Base-by-base conservation (phyloP, 23 tunicate species). In the Aplidium turbinatum region DNA sequence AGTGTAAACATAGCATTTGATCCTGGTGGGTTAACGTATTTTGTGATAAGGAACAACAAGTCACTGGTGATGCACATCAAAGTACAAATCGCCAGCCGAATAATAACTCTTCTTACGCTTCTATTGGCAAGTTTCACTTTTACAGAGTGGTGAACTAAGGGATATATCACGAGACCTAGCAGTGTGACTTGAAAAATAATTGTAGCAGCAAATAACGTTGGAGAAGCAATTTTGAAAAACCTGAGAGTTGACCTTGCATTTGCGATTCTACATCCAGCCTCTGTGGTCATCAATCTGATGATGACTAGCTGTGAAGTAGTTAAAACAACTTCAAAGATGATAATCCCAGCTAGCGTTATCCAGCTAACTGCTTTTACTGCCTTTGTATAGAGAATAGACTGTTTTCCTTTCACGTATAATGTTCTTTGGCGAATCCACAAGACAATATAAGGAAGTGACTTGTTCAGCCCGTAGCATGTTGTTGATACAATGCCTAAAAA, bases 351-450 rank as follows among this genome's bases (percentile, higher is more conserved):
- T 38, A 65, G 22, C 19, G 27, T 36, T 3, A 65, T 35, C 27
- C 50, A 25, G 5, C 50, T 26, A 4, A 65, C 20, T 16, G 38
- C 20, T 32, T 30, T 62, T 6, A 62, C 4, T 19, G 38, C 36
- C 23, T 28, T 47, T 2, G 26, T 35, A 6, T 36, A 6, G 50
- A 18, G 50, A n/a, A n/a, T n/a, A n/a, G n/a, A n/a, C 48, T 11
- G 50, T 4, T 13, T 5, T 6, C 4, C 27, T 3, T 29, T 30
- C 24, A 30, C 31, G 38, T 70, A 47, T 3, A 70, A 4, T 4
- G 36, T 36, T 25, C 58, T 24, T 36, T 70, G 76, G n/a, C 76
- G 76, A 24, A 47, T 22, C 76, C 76, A 70, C 57, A 70, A 48
- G 19, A 70, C 36, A 13, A 70, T 45, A 35, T 47, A 70, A 9